phyloP scores from a whole-genome alignment of 1,140 invertebrate genomes.

The Zaprionus kolodkinae region DNA sequence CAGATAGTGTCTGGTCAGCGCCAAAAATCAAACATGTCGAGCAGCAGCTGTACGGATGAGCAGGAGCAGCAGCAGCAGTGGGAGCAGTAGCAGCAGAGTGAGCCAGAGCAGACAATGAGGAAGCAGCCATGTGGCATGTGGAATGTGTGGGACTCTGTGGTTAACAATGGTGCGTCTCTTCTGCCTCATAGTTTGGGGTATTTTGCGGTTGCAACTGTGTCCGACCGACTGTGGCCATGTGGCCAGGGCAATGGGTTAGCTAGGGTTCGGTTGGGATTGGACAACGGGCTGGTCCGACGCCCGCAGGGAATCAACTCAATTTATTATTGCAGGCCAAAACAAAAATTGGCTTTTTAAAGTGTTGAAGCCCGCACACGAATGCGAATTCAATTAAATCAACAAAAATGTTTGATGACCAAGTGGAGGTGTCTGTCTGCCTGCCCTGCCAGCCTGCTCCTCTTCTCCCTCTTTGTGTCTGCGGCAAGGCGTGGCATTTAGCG shows the following conservation, averaged over 20 bases:
- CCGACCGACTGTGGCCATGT: slow-evolving; percentile 15
- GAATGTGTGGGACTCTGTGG: slow-evolving; percentile 59
- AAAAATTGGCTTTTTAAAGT: slow-evolving; percentile 78
- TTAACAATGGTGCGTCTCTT: slow-evolving; percentile 72
- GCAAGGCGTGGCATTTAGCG: slow-evolving; percentile 40
- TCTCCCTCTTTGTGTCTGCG: slow-evolving; percentile 15
- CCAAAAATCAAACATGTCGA: slow-evolving; percentile 67
- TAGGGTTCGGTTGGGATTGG: neutral
- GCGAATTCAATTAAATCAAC: slow-evolving; percentile 76
- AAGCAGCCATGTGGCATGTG: slow-evolving; percentile 40
- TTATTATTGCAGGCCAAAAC: slow-evolving; percentile 72
- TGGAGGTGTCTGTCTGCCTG: neutral
- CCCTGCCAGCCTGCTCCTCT: no score
- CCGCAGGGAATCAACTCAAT: slow-evolving; percentile 77
- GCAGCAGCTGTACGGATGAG: slow-evolving; percentile 56
- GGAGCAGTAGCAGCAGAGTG: slow-evolving; percentile 34
- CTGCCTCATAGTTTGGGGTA: slow-evolving; percentile 64
- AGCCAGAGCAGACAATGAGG: slow-evolving; percentile 58
- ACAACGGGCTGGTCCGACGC: neutral
- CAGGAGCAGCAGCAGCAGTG: slow-evolving; percentile 54
- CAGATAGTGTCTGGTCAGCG: slow-evolving; percentile 71
- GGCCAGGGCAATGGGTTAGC: neutral
- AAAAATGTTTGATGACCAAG: slow-evolving; percentile 57
- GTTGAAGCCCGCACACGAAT: slow-evolving; percentile 57
- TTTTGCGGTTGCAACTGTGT: slow-evolving; percentile 57